Percentiles rank a stretch among this genome's conserved stretches.
These are phyloP conservation scores for Mormyrus proboscirostris DNA, from an alignment of 2,797 vertebrate genomes.

Conservation along the genomic window DNA sequence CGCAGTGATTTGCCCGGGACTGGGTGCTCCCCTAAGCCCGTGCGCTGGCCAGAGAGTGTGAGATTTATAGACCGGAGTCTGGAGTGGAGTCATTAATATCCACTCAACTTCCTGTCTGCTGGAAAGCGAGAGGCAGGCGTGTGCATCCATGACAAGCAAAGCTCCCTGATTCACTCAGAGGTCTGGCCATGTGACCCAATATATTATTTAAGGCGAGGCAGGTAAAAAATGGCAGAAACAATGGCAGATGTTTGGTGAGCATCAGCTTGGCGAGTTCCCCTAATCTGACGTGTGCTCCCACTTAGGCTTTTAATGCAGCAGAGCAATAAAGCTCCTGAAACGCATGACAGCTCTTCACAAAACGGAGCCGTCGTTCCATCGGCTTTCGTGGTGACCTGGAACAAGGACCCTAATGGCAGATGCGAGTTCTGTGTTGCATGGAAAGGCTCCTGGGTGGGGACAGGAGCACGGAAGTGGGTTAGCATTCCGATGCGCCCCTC, in stretches of 20 bases:
- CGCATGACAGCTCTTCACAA: not conserved
- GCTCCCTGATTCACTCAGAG: conserved; percentile 36
- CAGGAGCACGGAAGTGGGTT: conserved; percentile 6
- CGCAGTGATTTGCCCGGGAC: conserved; percentile 37
- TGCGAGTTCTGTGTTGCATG: conserved; percentile 9
- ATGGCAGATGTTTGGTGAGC: not conserved
- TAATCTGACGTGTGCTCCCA: not conserved
- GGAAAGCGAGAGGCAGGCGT: conserved; percentile 36
- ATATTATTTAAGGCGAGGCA: not conserved
- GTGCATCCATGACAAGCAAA: conserved; percentile 24
- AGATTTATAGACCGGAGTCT: conserved; percentile 47
- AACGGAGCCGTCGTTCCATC: conserved; percentile 28
- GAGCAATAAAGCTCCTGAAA: not conserved
- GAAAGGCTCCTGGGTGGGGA: not conserved
- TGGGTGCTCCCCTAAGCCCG: conserved; percentile 32
- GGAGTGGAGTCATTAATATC: conserved; percentile 51
- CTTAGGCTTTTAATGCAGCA: not conserved
- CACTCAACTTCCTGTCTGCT: conserved; percentile 46
- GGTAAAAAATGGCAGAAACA: not conserved
- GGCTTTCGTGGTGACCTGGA: conserved; percentile 20
- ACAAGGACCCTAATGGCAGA: conserved; percentile 25
- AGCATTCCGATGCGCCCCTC: not conserved
- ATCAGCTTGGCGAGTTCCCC: not conserved
- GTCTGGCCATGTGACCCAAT: conserved; percentile 4
- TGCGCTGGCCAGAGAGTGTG: conserved; percentile 38